Evolutionary conservation across 2,888 invertebrate species (phyloP), one percentile per base, ranked within the genome.

Genomic region (Phragmatobia fuliginosa): DNA sequence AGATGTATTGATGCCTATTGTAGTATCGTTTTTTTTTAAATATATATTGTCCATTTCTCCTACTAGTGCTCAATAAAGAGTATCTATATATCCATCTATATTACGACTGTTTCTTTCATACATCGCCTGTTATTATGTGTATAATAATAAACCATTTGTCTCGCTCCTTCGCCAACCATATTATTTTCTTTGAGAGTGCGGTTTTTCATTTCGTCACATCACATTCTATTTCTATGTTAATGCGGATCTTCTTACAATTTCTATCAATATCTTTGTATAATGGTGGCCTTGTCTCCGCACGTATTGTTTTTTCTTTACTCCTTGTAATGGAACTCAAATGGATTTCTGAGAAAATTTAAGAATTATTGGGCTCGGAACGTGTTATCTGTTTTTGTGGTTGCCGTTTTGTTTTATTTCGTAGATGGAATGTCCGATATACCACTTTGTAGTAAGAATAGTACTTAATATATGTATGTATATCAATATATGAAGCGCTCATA

Each of bases 201-300:
- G 56, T 56, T 78, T 63, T 58, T 45, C 33, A 38, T 63, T 61
- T 25, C 62, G 45, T 36, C 38, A 56, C 69, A 65, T 62, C 59
- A 58, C 67, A 38, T 71, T 60, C 73, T 68, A 81, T 80, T 69
- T 81, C 69, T 81, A 80, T 80, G 81, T 41, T 75, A 80, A 81
- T 80, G 49, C 41, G 68, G 66, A 72, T 81, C 74, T 80, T 76
- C 70, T 71, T 71, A 62, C 64, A 69, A 62, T 64, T 60, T 66
- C 64, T 70, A 72, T 71, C 62, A 73, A 70, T 74, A 78, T 74
- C 66, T 61, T 63, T 36, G 21, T 11, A 49, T 66, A 77, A 70
- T 59, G 67, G 71, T 66, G 68, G 32, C 18, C 36, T 56, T 64
- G 7, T 64, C 25, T 28, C 10, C 31, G 52, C 28, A 64, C 41